Percentiles rank a stretch among this genome's conserved stretches.
Conservation (phyloP, 2,113 vertebrate species). For the Oxygymnocypris stewartii region DNA sequence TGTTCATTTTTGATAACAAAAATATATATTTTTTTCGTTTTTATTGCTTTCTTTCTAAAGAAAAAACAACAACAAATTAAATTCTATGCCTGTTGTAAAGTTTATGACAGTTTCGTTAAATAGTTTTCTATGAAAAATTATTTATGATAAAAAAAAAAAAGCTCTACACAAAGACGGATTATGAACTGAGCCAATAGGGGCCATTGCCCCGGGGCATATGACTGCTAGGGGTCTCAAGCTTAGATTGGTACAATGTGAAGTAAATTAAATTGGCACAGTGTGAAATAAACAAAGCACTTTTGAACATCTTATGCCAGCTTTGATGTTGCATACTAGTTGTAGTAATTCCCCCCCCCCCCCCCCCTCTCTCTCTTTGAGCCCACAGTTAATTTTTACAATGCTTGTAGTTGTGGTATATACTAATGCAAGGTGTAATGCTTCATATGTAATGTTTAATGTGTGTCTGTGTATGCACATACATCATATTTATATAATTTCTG, state of each 20-base stretch:
- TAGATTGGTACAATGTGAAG: constrained; percentile 34
- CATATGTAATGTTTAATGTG: background rate
- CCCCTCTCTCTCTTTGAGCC: background rate
- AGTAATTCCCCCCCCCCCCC: too few relatives aligned
- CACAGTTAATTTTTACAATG: background rate
- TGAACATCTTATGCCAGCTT: constrained; percentile 8
- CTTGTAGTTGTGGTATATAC: background rate
- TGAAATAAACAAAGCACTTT: constrained; percentile 14
- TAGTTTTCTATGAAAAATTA: background rate
- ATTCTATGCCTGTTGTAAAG: background rate
- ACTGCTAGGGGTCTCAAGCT: constrained; percentile 5
- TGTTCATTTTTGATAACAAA: background rate
- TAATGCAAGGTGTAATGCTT: background rate
- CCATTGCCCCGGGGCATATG: background rate
- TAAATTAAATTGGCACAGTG: constrained; percentile 19
- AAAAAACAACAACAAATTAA: background rate
- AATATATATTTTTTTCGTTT: background rate
- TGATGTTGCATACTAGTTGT: background rate
- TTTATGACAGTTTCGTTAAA: background rate
- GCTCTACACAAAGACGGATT: background rate
- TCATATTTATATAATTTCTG: background rate
- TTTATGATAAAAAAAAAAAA: background rate
- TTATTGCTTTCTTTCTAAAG: background rate
- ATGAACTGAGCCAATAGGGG: background rate
- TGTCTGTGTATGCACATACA: background rate